Conservation (phyloP, 2,888 invertebrate genomes). For the Halictus ligatus region DNA sequence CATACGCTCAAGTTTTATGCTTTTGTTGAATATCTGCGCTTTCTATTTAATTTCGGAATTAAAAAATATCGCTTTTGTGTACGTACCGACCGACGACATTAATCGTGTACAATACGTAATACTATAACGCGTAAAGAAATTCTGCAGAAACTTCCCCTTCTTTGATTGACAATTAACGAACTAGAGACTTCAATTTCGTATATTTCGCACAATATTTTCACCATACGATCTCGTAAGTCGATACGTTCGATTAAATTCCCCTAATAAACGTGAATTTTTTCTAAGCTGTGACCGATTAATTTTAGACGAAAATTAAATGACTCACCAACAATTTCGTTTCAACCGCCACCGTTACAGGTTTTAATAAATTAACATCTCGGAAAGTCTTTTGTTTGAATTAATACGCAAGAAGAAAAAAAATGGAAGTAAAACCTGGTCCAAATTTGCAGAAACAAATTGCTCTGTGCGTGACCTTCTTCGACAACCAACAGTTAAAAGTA, state of each 20-base stretch:
- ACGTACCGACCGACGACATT: neutral
- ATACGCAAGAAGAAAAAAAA: neutral
- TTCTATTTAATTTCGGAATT: neutral
- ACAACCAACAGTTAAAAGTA: slow-evolving; percentile 1
- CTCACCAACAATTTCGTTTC: neutral
- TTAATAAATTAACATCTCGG: slow-evolving; percentile 4
- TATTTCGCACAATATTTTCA: neutral
- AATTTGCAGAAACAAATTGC: neutral
- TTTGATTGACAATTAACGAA: neutral
- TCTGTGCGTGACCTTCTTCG: slow-evolving; percentile 8
- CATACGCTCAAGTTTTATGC: neutral
- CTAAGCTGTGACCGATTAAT: neutral
- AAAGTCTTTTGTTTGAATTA: neutral
- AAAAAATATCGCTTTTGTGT: neutral
- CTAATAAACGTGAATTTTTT: neutral
- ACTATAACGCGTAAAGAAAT: neutral
- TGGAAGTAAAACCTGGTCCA: neutral
- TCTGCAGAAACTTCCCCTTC: neutral
- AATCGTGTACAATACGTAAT: neutral
- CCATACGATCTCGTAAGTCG: neutral
- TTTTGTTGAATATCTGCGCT: neutral
- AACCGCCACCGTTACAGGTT: neutral
- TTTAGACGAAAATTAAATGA: neutral
- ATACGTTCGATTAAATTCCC: neutral
- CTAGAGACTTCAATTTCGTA: neutral